These are phyloP conservation scores for Scopus umbretta DNA, from an alignment of 2,113 vertebrate species.

Conservation along the genomic window DNA sequence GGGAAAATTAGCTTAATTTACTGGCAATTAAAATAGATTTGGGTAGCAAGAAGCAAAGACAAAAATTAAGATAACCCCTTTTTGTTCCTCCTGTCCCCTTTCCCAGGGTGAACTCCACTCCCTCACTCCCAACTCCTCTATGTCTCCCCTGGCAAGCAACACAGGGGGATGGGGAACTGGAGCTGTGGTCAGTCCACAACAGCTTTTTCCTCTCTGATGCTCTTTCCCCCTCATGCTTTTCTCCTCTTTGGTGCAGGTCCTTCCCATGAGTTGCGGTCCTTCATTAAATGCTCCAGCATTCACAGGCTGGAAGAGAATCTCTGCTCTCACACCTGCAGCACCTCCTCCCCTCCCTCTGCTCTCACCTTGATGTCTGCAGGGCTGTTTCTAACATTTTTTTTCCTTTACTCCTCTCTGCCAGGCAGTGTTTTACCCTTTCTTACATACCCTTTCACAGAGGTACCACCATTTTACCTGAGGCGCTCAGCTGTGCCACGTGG, in stretches of 20 bases:
- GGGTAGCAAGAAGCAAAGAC: background rate
- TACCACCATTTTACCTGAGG: background rate
- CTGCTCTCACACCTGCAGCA: background rate
- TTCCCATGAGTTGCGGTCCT: fast-evolving
- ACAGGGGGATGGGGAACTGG: background rate
- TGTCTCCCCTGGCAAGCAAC: background rate
- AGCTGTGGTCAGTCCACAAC: too few relatives aligned
- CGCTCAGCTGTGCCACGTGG: background rate
- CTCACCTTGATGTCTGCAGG: background rate
- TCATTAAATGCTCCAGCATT: background rate
- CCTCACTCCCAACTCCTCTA: background rate
- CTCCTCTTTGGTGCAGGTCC: background rate
- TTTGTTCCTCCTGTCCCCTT: fast-evolving
- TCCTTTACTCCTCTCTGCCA: background rate
- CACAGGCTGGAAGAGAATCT: background rate
- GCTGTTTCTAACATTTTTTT: background rate
- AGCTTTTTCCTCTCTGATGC: background rate
- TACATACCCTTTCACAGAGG: background rate
- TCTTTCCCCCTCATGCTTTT: background rate
- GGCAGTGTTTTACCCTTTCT: background rate
- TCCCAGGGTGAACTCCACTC: background rate
- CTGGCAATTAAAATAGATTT: background rate
- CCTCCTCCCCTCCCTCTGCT: background rate
- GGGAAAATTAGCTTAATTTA: background rate
- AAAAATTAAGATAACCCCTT: background rate